These are phyloP conservation scores for Cryptoblepharus egeriae DNA, from an alignment of 2,797 vertebrate genomes.

Conservation along the genomic window DNA sequence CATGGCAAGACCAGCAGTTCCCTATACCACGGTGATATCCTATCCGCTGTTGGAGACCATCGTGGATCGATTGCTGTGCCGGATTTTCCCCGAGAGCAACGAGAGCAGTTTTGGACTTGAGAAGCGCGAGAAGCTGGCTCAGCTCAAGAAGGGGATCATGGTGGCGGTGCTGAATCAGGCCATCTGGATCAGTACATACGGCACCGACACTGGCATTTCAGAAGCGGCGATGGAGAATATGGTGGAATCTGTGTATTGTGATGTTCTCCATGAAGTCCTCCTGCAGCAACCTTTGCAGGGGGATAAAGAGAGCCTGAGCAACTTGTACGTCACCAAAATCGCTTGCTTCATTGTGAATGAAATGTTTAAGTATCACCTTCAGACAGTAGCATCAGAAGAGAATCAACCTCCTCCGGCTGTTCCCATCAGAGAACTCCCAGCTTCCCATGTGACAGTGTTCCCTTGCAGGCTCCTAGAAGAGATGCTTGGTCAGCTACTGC, in stretches of 20 bases:
- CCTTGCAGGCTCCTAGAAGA: conserved; percentile 28
- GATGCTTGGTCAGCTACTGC: conserved; percentile 57
- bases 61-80: not conserved
- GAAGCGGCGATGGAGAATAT: not conserved
- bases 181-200: conserved; percentile 21
- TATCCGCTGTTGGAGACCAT: conserved; percentile 9
- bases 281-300: conserved; percentile 20
- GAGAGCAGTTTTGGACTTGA: not conserved
- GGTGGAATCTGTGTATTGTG: conserved; percentile 18
- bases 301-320: conserved; percentile 30
- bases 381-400: not conserved
- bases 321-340: conserved; percentile 58
- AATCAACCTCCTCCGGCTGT: rapidly evolving
- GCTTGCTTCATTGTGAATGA: conserved; percentile 66
- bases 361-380: conserved; percentile 42
- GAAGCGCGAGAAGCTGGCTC: not conserved
- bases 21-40: conserved; percentile 9
- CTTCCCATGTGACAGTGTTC: conserved; percentile 3
- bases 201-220: not conserved
- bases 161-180: conserved; percentile 8
- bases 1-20: not conserved
- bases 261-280: conserved; percentile 25
- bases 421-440: not conserved
- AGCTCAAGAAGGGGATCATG: not conserved
- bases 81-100: not conserved